Base-by-base conservation (phyloP, 2,888 invertebrate genomes). In the Trichogramma evanescens region DNA sequence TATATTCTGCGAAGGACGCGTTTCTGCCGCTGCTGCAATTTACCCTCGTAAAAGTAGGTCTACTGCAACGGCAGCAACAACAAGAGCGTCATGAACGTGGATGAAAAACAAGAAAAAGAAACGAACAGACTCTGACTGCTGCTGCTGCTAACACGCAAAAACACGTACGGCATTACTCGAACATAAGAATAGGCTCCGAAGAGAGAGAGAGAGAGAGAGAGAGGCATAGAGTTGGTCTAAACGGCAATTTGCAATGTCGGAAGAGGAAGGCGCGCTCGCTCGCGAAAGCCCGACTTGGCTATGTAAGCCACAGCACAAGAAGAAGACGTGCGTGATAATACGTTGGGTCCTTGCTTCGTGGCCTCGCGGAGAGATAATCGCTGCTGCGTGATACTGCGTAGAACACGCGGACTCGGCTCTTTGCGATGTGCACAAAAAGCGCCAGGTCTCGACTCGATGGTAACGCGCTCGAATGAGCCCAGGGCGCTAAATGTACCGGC, bases 221-320 rank as follows among this genome's bases (percentile, higher is more conserved):
- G 10, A 38, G 48, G 44, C 46, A 49, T 49, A 50, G 10, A 41
- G 42, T 44, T 38, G 39, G 54, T 48, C 63, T 63, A 63, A 63
- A 58, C 56, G 63, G 63, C 63, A 63, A 63, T 61, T 63, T 63
- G 58, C 54, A 56, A 61, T 63, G 63, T 63, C 61, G 63, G 63
- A 63, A 63, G 56, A 63, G 63, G 63, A 61, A 63, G 63, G 53
- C 59, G 59, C 56, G 53, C 53, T 26, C 50, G 39, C 26, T 26
- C 26, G 26, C 26, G 26, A 26, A 26, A 26, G 26, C 26, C 26
- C 10, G 48, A 6, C 48, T 48, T 48, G 10, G 26, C 8, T 13
- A 13, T 48, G 8, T 48, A 48, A 10, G 26, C n/a, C 5, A 10
- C 5, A 10, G 4, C 46, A 46, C 9, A 46, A 9, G 10, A 9